Evolutionary conservation across 92 coral and sea anemone genomes (phyloP), one percentile per base, ranked within the genome.

Genomic region (Actinernus sp.): DNA sequence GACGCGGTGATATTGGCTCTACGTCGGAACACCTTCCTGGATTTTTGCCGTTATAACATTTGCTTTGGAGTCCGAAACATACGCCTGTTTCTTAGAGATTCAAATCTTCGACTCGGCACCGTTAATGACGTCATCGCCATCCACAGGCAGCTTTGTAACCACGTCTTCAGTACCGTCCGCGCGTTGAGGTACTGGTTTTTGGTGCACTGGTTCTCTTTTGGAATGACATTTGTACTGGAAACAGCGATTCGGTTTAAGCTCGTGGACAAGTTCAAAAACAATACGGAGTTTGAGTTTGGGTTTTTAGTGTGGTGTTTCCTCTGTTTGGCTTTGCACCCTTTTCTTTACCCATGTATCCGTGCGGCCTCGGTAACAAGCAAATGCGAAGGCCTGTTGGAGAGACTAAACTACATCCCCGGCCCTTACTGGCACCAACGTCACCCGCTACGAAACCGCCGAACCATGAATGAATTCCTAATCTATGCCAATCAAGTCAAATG

Each of bases 351-450:
- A 10, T 68, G 64, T 8, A 12, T 39, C 12, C 54, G 76, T 39
- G 76, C 76, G 20, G 76, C 76, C 41, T 32, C 76, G 31, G 55
- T 68, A 16, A 68, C 76, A 29, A 55, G 59, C 49, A 68, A 32
- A 23, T 32, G 76, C 11, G 50, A 22, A 2, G 33, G 51, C 48
- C 49, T 66, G 74, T 27, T 66, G 74, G 74, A 66, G 31, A 52
- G 27, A 26, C 50, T 66, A 4, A 66, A 66, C 50, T 49, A 46
- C 51, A 37, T 33, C 3, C 16, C 30, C 20, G 13, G 66, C 25
- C 23, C 26, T 19, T 17, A 38, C 14, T 52, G 49, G 74, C 49
- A 20, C 38, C 46, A 37, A 28, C 13, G 37, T 2, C 74, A 66
- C 22, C 74, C 74, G 13, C 27, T 66, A 26, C 19, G 20, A 12